Percentiles rank a stretch among this genome's conserved stretches.
Evolutionary conservation across 2,888 invertebrate genomes (phyloP).

Genomic region (Stratiomys singularior): DNA sequence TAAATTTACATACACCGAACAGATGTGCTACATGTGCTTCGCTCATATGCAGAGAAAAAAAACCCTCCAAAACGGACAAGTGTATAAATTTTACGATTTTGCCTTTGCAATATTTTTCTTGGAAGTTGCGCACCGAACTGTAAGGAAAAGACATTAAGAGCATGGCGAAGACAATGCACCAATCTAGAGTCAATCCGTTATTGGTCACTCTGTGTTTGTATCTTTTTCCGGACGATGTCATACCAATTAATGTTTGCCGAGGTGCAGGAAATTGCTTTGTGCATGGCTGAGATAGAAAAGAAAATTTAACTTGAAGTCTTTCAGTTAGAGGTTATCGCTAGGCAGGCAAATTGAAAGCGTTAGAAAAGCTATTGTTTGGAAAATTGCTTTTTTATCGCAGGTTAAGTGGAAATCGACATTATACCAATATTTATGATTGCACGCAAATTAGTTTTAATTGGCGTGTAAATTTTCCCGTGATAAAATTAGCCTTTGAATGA

Average conservation of each 20-base stretch:
- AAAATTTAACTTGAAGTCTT: neutral
- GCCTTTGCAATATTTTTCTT: neutral
- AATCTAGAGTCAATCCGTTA: conserved; percentile 8
- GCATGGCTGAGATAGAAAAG: neutral
- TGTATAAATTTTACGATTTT: conserved; percentile 31
- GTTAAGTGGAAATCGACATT: neutral
- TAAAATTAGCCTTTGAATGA: no score
- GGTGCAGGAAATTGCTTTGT: neutral
- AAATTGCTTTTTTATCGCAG: conserved; percentile 8
- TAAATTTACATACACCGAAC: conserved; percentile 41
- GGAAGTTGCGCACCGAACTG: no score
- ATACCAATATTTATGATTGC: neutral
- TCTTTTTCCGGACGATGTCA: conserved; percentile 29
- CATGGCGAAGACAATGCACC: neutral
- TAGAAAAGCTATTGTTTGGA: neutral
- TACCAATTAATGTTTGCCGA: conserved; percentile 18
- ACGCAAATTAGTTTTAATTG: neutral
- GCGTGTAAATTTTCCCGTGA: neutral
- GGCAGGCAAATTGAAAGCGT: conserved; percentile 3
- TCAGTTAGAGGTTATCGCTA: neutral
- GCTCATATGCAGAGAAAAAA: neutral
- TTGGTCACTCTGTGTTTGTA: conserved; percentile 3
- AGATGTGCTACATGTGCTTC: conserved; percentile 31
- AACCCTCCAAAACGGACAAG: conserved; percentile 7
- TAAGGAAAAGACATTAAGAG: neutral